phyloP scores from a whole-genome alignment of 1,140 invertebrate genomes.

The Zophobas atratus region DNA sequence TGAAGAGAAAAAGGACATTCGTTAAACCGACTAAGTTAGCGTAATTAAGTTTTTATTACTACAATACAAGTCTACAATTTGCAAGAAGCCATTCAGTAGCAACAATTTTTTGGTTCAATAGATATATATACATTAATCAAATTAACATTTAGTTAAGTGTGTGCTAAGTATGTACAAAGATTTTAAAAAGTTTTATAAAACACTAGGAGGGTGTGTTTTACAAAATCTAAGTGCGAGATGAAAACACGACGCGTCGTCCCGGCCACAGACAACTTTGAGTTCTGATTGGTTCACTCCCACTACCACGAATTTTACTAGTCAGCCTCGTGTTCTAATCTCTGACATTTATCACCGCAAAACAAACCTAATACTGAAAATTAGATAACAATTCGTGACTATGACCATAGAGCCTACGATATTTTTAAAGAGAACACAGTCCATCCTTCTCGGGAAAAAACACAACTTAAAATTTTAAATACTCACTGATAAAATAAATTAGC shows the following conservation, averaged over 20 bases:
- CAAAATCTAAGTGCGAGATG: conserved; percentile 14
- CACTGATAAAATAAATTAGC: neutral
- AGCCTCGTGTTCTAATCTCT: too few species aligned
- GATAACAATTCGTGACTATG: too few species aligned
- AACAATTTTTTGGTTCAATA: conserved; percentile 8
- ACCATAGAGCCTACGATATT: too few species aligned
- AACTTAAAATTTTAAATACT: neutral
- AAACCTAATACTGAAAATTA: too few species aligned
- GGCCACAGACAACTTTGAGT: too few species aligned
- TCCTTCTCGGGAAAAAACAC: too few species aligned
- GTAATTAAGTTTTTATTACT: conserved; percentile 62
- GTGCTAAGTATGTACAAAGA: conserved; percentile 33
- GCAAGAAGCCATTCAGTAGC: conserved; percentile 25
- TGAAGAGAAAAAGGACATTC: conserved; percentile 79
- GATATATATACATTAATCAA: conserved; percentile 37
- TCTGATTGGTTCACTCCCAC: too few species aligned
- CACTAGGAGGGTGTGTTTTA: conserved; percentile 17
- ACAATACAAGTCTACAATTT: neutral
- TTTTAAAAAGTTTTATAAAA: conserved; percentile 22
- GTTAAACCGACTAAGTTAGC: conserved; percentile 75
- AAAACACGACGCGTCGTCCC: neutral
- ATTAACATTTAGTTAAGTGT: conserved; percentile 20
- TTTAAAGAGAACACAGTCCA: too few species aligned
- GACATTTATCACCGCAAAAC: too few species aligned
- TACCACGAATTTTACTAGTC: too few species aligned